These are phyloP conservation scores for Arizona elegans DNA, from an alignment of 2,113 vertebrate species.

Conservation along the genomic window DNA sequence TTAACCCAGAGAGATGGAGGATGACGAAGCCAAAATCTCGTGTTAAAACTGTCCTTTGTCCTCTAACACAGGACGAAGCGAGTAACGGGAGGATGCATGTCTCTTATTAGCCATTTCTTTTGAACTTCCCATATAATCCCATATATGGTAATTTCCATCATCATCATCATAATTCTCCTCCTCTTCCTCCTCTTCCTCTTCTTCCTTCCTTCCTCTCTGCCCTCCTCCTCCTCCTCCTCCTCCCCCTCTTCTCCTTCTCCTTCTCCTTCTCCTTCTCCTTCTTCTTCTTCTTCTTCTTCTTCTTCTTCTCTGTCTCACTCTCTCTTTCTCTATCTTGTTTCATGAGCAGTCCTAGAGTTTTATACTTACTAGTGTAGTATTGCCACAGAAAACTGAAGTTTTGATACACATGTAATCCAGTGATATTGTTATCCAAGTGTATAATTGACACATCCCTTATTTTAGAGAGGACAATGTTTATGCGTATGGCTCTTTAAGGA, in stretches of 20 bases:
- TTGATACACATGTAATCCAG: background rate
- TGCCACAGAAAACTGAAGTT: background rate
- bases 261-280: too few species aligned
- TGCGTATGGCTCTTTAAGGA: background rate
- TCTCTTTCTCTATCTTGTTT: background rate
- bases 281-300: too few species aligned
- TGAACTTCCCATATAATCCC: background rate
- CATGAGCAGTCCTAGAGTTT: background rate
- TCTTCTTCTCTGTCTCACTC: too few species aligned
- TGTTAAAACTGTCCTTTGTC: conserved; percentile 5
- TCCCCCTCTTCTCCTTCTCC: too few species aligned
- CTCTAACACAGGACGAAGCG: background rate
- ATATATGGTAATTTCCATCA: background rate
- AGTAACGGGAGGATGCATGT: background rate
- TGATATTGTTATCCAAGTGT: background rate
- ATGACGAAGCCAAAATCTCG: conserved; percentile 10
- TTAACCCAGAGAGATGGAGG: background rate
- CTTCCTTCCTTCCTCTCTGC: too few species aligned
- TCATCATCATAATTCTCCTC: too few species aligned
- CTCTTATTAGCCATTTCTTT: background rate
- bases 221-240: too few species aligned
- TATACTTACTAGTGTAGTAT: background rate
- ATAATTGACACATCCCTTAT: background rate
- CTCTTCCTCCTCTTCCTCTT: too few species aligned
- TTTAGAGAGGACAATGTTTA: background rate